These are phyloP conservation scores for Ceyx melanurus DNA, from an alignment of 2,113 vertebrate genomes.

Conservation along the genomic window DNA sequence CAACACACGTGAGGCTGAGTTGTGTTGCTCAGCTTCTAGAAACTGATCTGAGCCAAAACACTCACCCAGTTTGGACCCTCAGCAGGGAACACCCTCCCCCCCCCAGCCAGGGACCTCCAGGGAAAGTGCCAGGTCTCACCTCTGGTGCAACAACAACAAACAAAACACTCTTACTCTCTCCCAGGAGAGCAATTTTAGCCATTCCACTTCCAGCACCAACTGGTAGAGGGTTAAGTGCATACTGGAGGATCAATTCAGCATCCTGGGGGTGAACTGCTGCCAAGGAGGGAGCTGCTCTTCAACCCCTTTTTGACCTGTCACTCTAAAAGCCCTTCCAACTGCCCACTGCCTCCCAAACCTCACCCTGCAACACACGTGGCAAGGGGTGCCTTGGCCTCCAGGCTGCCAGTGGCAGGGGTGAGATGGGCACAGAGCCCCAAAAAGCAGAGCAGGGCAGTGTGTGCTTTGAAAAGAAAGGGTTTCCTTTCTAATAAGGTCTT, in stretches of 20 bases:
- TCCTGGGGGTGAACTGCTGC: rapidly evolving
- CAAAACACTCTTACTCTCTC: slow-evolving; percentile 14
- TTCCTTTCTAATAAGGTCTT: neutral
- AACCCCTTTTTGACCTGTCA: neutral
- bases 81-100: neutral
- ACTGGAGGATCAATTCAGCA: neutral
- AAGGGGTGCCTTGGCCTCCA: neutral
- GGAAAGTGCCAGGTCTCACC: slow-evolving; percentile 36
- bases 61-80: neutral
- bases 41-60: slow-evolving; percentile 2
- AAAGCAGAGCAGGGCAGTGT: neutral
- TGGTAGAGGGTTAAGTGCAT: neutral
- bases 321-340: neutral
- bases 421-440: neutral
- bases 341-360: neutral
- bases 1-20: neutral
- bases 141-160: slow-evolving; percentile 46
- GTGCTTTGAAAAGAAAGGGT: neutral
- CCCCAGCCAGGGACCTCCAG: neutral
- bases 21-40: slow-evolving; percentile 24
- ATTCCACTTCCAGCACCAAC: slow-evolving; percentile 21
- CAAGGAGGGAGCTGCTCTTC: neutral
- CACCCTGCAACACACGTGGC: neutral
- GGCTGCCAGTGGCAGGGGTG: neutral
- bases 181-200: slow-evolving; percentile 31